Base-by-base conservation (phyloP, 2,113 vertebrate species). In the Sebastes schlegelii region DNA sequence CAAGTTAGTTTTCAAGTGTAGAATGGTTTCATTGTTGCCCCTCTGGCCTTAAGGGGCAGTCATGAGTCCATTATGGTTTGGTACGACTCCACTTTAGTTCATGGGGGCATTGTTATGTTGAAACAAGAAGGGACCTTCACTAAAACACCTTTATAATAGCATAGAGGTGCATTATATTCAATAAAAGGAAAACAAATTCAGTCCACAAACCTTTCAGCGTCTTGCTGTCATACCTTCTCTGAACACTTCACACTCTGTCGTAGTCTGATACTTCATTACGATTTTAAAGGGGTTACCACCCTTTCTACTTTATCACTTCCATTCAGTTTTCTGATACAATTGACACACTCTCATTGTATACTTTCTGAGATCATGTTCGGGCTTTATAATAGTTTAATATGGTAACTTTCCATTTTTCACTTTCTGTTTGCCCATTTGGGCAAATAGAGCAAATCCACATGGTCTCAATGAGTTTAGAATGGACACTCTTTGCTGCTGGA, bases 341-440 rank as follows among this genome's bases (percentile, higher is more conserved):
- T 34, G 34, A 14, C 5, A 16, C 4, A 0, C 1, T 51, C 16
- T 51, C 34, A 34, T 34, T 34, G 34, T 16, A 16, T 5, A 16
- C 49, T 51, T 16, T 51, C 49, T 16, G 13, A 51, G 7, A 14
- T 0, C 13, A 14, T 51, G 13, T 51, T 16, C 49, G 6, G 49
- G 49, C 49, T 16, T 51, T 16, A 6, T 51, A 14, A 13, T 51
- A 51, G 34, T 34, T 34, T 34, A 34, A 34, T 34, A 34, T 34
- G 34, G 34, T 34, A 21, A n/a, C 40, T 43, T 75, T 54, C 1
- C 2, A 21, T 52, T n/a, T 62, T 21, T 61, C 16, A 34, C 54
- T 72, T 77, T 42, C 51, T 34, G 52, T 34, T 21, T 21, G 51
- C 40, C 12, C 8, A 80, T 80, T 45, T 16, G n/a, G 48, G n/a